Evolutionary conservation across 2,888 invertebrate species (phyloP).

Genomic region (Eupeodes latifasciatus): DNA sequence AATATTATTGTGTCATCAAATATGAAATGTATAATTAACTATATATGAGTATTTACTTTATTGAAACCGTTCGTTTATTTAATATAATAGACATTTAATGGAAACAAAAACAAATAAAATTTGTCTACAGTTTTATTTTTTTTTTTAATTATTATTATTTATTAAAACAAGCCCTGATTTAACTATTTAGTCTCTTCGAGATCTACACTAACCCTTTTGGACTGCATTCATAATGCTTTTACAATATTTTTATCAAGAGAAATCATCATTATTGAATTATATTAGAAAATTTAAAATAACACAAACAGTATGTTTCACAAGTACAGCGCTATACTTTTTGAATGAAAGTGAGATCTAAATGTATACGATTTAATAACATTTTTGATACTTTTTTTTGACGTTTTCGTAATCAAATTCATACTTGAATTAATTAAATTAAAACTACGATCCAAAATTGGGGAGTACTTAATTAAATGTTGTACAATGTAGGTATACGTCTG

Average conservation of each 20-base stretch:
- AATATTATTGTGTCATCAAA: slow-evolving; percentile 57
- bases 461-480: too few species aligned
- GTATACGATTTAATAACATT: background rate
- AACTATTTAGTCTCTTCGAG: slow-evolving; percentile 62
- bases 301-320: slow-evolving; percentile 62
- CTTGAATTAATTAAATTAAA: background rate
- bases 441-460: too few species aligned
- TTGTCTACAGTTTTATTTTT: slow-evolving; percentile 21
- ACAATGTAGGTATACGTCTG: too few species aligned
- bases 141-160: slow-evolving; percentile 11
- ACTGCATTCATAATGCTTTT: slow-evolving; percentile 75
- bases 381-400: background rate
- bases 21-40: slow-evolving; percentile 60
- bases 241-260: slow-evolving; percentile 62
- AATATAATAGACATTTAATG: slow-evolving; percentile 49
- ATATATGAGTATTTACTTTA: slow-evolving; percentile 61
- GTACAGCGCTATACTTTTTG: slow-evolving; percentile 24
- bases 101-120: slow-evolving; percentile 39
- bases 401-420: background rate
- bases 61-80: slow-evolving; percentile 51
- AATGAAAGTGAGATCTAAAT: slow-evolving; percentile 19
- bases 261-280: background rate
- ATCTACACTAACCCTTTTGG: slow-evolving; percentile 73
- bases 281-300: slow-evolving; percentile 44
- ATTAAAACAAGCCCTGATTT: slow-evolving; percentile 50